phyloP scores from a whole-genome alignment of 2,113 vertebrate species.

The Meriones unguiculatus region DNA sequence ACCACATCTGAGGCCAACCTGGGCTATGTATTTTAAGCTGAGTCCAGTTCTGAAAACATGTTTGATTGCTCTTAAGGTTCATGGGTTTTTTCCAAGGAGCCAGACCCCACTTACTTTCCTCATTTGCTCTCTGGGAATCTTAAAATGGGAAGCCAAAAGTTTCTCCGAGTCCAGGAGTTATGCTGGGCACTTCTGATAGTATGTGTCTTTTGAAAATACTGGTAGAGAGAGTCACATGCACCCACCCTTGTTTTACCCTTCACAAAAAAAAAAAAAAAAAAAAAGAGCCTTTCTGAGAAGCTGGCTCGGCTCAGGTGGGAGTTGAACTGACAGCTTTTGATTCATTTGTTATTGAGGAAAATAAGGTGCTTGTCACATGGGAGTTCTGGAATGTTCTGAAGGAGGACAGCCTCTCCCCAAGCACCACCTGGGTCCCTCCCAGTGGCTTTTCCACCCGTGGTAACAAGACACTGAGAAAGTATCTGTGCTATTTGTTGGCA shows the following conservation, averaged over 20 bases:
- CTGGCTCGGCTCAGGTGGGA: constrained; percentile 50
- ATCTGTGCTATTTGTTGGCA: fast-evolving
- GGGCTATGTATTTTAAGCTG: neutral
- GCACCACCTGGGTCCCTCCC: no score
- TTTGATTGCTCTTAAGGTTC: neutral
- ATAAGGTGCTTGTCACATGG: constrained; percentile 24
- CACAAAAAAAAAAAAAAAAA: neutral
- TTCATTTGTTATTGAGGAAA: constrained; percentile 67
- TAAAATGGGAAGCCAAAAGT: neutral
- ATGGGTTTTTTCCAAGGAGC: neutral
- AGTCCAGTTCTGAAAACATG: neutral
- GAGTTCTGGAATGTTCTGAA: neutral
- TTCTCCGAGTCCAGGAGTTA: neutral
- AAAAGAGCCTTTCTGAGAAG: constrained; percentile 61
- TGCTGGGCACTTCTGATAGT: neutral
- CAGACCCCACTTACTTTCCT: neutral
- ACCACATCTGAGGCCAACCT: neutral
- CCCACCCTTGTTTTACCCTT: constrained; percentile 36
- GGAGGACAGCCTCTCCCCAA: neutral
- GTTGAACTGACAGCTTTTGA: constrained; percentile 64
- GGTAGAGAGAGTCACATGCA: constrained; percentile 5
- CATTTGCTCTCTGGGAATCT: neutral
- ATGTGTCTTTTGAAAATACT: constrained; percentile 25
- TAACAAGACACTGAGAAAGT: fast-evolving
- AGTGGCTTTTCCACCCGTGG: neutral